Percentiles rank a stretch among this genome's conserved stretches.
Conservation (phyloP, 1,140 invertebrate genomes). For the Medauroidea extradentata region DNA sequence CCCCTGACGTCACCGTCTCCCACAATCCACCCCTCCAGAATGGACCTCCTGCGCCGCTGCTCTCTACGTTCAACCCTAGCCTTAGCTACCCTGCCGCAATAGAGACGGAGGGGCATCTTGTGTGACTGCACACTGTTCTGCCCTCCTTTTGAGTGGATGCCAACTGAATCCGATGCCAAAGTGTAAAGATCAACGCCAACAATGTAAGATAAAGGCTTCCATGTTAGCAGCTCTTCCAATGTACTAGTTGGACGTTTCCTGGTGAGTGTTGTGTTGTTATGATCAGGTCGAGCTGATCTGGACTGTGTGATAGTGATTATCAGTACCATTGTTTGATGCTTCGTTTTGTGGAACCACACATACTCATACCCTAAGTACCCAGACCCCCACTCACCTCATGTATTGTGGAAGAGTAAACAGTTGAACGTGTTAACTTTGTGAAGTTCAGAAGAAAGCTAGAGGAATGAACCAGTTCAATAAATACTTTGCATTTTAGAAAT, state of each 20-base stretch:
- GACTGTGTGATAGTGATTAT: too few relatives aligned
- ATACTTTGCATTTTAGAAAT: too few relatives aligned
- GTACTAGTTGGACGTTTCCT: slow-evolving; percentile 5
- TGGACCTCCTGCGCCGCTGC: slow-evolving; percentile 31
- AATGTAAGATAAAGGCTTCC: slow-evolving; percentile 13
- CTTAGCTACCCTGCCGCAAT: slow-evolving; percentile 30
- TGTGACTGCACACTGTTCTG: slow-evolving; percentile 29
- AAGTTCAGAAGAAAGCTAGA: too few relatives aligned
- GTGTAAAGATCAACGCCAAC: slow-evolving; percentile 12
- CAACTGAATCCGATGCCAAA: slow-evolving; percentile 17
- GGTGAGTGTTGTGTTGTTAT: too few relatives aligned
- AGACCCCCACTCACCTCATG: too few relatives aligned
- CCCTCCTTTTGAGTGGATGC: neutral
- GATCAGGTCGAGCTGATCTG: too few relatives aligned
- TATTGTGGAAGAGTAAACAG: too few relatives aligned
- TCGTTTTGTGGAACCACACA: too few relatives aligned
- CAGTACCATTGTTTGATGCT: too few relatives aligned
- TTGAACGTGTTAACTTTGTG: too few relatives aligned
- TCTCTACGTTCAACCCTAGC: slow-evolving; percentile 42
- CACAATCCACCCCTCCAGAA: slow-evolving; percentile 24
- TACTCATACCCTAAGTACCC: too few relatives aligned
- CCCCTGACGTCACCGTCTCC: slow-evolving; percentile 37
- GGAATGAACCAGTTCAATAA: too few relatives aligned
- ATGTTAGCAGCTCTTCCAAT: slow-evolving; percentile 11
- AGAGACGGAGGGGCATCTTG: slow-evolving; percentile 43